A percentile compares a stretch with the other conserved stretches of the same genome.
These are phyloP conservation scores for Formicarius rufipectus DNA, from an alignment of 2,113 vertebrate species.

Conservation along the genomic window DNA sequence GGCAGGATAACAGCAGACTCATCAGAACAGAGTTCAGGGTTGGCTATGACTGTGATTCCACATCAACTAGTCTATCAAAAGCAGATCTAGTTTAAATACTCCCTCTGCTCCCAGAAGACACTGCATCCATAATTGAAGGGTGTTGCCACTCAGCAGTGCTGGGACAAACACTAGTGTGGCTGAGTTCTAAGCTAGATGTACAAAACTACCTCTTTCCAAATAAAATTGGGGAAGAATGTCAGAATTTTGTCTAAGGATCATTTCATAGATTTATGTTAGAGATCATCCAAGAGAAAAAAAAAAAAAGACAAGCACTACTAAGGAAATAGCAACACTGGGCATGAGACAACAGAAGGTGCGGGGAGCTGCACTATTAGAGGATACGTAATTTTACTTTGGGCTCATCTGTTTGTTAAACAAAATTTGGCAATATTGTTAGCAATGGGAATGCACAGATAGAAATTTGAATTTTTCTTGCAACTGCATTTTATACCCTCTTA, in stretches of 20 bases:
- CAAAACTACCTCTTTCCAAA: neutral
- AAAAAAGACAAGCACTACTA: neutral
- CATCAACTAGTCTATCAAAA: neutral
- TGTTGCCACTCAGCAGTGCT: neutral
- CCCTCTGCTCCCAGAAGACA: neutral
- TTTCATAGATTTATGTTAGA: neutral
- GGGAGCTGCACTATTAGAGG: neutral
- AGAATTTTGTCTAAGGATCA: neutral
- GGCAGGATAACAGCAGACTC: neutral
- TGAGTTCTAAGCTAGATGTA: neutral
- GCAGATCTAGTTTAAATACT: neutral
- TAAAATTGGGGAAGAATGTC: neutral
- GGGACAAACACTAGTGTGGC: neutral
- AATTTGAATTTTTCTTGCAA: constrained; percentile 39
- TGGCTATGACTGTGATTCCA: neutral
- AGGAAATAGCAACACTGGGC: neutral
- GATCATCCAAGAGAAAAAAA: neutral
- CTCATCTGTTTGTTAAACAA: constrained; percentile 47
- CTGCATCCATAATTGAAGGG: neutral
- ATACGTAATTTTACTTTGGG: constrained; percentile 1
- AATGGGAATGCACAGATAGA: constrained; percentile 2
- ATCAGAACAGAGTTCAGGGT: neutral
- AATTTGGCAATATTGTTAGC: constrained; percentile 32
- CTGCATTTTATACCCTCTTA: constrained; percentile 2
- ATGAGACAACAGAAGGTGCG: neutral